Base-by-base conservation (phyloP, 2,888 invertebrate species). In the Tanytarsus gracilentus region DNA sequence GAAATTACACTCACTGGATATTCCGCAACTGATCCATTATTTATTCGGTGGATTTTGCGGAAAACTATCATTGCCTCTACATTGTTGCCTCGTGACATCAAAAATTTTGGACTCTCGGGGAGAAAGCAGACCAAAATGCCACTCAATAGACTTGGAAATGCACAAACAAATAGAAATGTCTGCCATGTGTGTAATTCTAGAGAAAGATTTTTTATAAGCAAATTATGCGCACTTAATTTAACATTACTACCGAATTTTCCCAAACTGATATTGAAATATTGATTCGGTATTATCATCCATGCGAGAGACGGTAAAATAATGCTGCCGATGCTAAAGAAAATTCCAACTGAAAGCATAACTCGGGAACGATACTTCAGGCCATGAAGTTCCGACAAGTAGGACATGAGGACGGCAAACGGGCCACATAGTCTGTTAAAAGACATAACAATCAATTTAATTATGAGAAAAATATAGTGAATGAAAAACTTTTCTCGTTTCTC, bases 91-190 rank as follows among this genome's bases (percentile, higher is more conserved):
- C 81, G 76, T 1, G 84, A 79, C 79, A 88, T 82, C 3, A 88
- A 74, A 71, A 85, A 88, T 71, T 87, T 86, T 4, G 88, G 88
- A 68, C 86, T 88, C 70, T 89, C 89, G 0, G 88, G 86, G 61
- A 85, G 74, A 63, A 79, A 77, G 63, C 80, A 72, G 56, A 82
- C 74, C 0, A 78, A 75, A 29, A 83, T 63, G 0, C 83, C 83
- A 6, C 86, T 80, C 1, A 85, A 65, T 0, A 89, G 68, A 21
- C 85, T 83, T 7, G 89, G 84, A 62, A 86, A 62, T 8, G 78
- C 70, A 59, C 74, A 71, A 1, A 80, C 70, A 61, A 81, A 69
- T 16, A 84, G 72, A 67, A 81, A 84, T 48, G 82, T 65, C 66
- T 82, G 81, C 82, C 82, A 83, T 0, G 81, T 75, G 65, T 79